Evolutionary conservation across 2,888 invertebrate species (phyloP).

Genomic region (Catocala sponsa): DNA sequence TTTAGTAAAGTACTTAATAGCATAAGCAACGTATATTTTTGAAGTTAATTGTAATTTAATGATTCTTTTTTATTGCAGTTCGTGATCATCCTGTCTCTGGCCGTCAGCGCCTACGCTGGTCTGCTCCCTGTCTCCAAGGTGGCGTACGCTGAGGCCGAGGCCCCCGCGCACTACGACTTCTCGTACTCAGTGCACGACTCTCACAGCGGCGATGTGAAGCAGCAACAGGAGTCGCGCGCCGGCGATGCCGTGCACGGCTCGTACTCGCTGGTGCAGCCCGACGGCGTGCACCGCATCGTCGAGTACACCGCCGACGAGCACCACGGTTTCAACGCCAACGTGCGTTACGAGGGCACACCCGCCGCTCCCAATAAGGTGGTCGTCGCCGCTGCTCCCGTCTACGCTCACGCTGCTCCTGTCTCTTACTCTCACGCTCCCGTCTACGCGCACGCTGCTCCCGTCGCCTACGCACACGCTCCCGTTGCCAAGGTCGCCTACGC

Average conservation of each 20-base stretch:
- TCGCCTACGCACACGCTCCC: conserved; percentile 50
- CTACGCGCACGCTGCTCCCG: conserved; percentile 50
- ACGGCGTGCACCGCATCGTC: conserved; percentile 80
- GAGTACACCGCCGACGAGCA: conserved; percentile 80
- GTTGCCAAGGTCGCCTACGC: too few relatives aligned
- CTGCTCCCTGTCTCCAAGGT: conserved; percentile 65
- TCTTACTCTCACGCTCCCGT: too few relatives aligned
- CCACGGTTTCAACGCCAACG: conserved; percentile 81
- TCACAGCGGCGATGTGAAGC: conserved; percentile 81
- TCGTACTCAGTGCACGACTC: conserved; percentile 80
- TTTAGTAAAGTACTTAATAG: too few relatives aligned
- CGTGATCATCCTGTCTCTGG: conserved; percentile 69
- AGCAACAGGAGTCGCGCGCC: conserved; percentile 78
- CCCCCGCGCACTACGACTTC: conserved; percentile 80
- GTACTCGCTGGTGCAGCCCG: conserved; percentile 83
- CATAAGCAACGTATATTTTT: background rate
- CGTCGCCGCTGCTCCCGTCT: conserved; percentile 66
- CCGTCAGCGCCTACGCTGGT: conserved; percentile 62
- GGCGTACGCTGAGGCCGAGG: conserved; percentile 73
- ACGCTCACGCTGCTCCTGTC: conserved; percentile 72
- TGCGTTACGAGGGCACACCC: conserved; percentile 78
- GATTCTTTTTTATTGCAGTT: conserved; percentile 54
- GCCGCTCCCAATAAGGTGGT: conserved; percentile 49
- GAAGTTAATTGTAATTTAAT: background rate
- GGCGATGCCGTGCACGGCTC: conserved; percentile 81